These are phyloP conservation scores for Alauda arvensis DNA, from an alignment of 2,797 vertebrate genomes.

Conservation along the genomic window DNA sequence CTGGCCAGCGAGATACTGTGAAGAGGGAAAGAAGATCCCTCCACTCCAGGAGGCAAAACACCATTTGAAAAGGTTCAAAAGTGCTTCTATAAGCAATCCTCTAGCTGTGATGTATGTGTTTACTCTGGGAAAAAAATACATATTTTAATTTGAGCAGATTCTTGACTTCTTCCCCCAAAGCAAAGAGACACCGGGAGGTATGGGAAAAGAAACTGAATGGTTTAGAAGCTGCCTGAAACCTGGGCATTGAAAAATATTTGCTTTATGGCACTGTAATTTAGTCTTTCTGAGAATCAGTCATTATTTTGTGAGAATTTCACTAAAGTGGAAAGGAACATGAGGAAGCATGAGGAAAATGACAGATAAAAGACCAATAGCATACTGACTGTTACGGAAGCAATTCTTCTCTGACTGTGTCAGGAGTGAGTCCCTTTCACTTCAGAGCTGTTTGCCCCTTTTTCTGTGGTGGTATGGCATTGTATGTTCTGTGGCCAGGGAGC, in stretches of 20 bases:
- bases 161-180: background rate
- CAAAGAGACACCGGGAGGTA: background rate
- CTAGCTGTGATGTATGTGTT: background rate
- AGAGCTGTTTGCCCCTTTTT: background rate
- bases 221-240: background rate
- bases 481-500: background rate
- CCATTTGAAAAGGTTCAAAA: background rate
- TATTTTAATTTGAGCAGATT: background rate
- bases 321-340: background rate
- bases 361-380: background rate
- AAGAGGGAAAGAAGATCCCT: conserved; percentile 4
- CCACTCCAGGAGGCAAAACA: background rate
- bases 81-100: background rate
- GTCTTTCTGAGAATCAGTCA: background rate
- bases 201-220: background rate
- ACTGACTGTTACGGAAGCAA: background rate
- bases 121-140: background rate
- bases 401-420: background rate
- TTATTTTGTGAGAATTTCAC: background rate
- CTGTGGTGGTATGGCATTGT: background rate
- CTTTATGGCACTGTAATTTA: background rate
- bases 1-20: background rate
- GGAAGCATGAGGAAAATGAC: background rate
- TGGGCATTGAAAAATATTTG: background rate
- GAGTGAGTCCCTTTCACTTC: background rate